A percentile compares a stretch with the other conserved stretches of the same genome.
Evolutionary conservation across 2,888 invertebrate species (phyloP).

Genomic region (Limnephilus rhombicus): DNA sequence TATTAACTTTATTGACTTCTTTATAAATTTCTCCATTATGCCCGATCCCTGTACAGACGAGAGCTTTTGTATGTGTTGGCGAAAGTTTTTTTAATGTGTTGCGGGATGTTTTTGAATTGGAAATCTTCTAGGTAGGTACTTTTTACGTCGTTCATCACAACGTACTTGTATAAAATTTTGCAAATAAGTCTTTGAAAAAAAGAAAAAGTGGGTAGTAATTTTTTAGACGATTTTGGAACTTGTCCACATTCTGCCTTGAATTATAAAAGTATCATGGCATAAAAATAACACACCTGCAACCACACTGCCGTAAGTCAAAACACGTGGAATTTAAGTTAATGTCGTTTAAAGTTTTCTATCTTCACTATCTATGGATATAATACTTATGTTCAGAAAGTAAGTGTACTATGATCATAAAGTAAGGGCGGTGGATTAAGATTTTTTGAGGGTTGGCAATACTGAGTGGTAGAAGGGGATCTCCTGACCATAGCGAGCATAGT

Average conservation of each 20-base stretch:
- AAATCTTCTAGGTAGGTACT: neutral
- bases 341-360: neutral
- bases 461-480: no score
- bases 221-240: neutral
- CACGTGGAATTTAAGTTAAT: neutral
- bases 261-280: neutral
- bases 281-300: neutral
- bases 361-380: no score
- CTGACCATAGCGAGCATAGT: no score
- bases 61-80: neutral
- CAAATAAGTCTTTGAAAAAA: neutral
- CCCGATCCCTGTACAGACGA: neutral
- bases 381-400: no score
- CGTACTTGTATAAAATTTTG: neutral
- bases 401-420: no score
- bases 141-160: neutral
- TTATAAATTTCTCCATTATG: slow-evolving; percentile 7
- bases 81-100: neutral
- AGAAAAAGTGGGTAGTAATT: neutral
- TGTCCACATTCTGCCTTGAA: neutral
- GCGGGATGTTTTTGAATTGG: neutral
- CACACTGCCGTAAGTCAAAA: no score
- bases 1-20: slow-evolving; percentile 12
- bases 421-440: no score
- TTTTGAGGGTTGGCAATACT: no score